phyloP scores from a whole-genome alignment of 2,888 invertebrate genomes.

The Cinara cedri region DNA sequence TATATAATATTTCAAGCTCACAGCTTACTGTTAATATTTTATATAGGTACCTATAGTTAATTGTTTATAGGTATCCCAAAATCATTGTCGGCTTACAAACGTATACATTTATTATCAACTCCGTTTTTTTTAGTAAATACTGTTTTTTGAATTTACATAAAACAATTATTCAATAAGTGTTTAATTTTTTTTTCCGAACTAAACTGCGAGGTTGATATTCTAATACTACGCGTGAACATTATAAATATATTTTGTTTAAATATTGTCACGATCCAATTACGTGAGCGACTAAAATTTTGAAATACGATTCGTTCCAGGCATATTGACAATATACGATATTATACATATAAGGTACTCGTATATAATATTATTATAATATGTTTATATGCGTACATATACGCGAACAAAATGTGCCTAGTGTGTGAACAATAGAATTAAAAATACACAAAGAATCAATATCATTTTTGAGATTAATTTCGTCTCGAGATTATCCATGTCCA shows the following conservation, averaged over 20 bases:
- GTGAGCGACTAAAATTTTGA: conserved; percentile 13
- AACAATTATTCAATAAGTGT: neutral
- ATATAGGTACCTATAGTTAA: too few species aligned
- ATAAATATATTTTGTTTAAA: neutral
- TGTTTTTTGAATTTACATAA: neutral
- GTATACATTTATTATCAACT: too few species aligned
- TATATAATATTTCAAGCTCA: too few species aligned
- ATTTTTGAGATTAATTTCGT: neutral
- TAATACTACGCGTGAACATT: neutral
- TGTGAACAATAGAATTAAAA: conserved; percentile 3
- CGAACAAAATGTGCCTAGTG: neutral
- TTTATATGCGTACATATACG: too few species aligned
- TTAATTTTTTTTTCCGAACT: neutral
- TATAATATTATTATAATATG: neutral
- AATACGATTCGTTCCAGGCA: conserved; percentile 23
- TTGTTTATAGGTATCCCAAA: too few species aligned
- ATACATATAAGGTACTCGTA: too few species aligned
- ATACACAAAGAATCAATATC: conserved; percentile 8
- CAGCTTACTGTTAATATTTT: too few species aligned
- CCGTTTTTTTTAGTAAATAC: too few species aligned
- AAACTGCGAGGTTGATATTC: neutral
- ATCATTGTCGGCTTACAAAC: too few species aligned
- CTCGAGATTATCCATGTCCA: conserved; percentile 19
- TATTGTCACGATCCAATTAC: conserved; percentile 15
- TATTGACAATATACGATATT: neutral